These are phyloP conservation scores for Cephus cinctus DNA, from an alignment of 1,140 invertebrate species.

Conservation along the genomic window DNA sequence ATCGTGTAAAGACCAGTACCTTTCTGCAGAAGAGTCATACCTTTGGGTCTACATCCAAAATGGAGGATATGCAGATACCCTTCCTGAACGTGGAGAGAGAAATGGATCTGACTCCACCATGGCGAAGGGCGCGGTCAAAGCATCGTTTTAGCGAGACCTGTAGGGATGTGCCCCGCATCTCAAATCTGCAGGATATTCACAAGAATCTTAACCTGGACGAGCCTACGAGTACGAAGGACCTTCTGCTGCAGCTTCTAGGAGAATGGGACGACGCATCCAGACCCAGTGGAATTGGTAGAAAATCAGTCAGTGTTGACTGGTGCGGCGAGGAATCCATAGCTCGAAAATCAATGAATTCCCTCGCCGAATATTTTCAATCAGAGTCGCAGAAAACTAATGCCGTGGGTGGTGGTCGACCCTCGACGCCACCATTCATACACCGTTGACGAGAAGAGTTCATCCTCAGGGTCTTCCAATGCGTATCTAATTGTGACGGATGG, in stretches of 20 bases:
- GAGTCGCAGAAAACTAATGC: conserved; percentile 42
- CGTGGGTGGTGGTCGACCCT: too few relatives aligned
- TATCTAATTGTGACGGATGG: too few relatives aligned
- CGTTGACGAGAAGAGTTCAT: background rate
- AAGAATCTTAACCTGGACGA: conserved; percentile 48
- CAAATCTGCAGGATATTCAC: conserved; percentile 43
- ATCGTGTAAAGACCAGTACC: too few relatives aligned
- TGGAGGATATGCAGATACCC: background rate
- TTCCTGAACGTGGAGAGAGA: conserved; percentile 20
- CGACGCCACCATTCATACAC: conserved; percentile 1
- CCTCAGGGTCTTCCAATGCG: background rate
- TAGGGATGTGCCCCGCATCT: conserved; percentile 49
- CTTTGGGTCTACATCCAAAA: too few relatives aligned
- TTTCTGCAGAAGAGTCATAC: too few relatives aligned
- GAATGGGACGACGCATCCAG: conserved; percentile 66
- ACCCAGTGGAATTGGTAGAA: conserved; percentile 33
- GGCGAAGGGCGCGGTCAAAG: conserved; percentile 41
- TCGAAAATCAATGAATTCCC: conserved; percentile 50
- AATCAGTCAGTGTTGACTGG: conserved; percentile 52
- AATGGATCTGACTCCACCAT: conserved; percentile 47
- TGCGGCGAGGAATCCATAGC: conserved; percentile 45
- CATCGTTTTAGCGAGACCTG: conserved; percentile 48
- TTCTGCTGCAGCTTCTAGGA: conserved; percentile 69
- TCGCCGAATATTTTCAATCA: conserved; percentile 52
- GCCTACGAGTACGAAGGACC: conserved; percentile 65